Evolutionary conservation across 2,797 vertebrate genomes (phyloP).

Genomic region (Rhinatrema bivittatum): DNA sequence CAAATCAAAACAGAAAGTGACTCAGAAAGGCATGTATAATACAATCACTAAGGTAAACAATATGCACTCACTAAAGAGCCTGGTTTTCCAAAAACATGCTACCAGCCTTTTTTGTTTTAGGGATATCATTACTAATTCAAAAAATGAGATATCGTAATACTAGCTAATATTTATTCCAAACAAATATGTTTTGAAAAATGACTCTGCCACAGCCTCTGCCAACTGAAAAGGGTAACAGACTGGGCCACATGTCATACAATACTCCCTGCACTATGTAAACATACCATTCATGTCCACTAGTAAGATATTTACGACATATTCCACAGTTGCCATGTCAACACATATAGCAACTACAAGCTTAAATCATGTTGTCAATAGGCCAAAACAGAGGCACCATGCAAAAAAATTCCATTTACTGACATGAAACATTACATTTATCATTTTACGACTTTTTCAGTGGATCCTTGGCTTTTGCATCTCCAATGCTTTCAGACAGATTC

Average conservation of each 20-base stretch:
- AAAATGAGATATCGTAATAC: too few species aligned
- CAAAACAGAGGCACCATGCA: slow-evolving; percentile 32
- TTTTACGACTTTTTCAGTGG: slow-evolving; percentile 17
- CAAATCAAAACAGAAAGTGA: too few species aligned
- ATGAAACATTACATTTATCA: slow-evolving; percentile 39
- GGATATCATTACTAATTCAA: too few species aligned
- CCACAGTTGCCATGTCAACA: slow-evolving; percentile 63
- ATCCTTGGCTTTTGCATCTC: slow-evolving; percentile 16
- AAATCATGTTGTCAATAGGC: slow-evolving; percentile 54
- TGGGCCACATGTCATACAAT: slow-evolving; percentile 51
- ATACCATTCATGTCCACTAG: slow-evolving; percentile 50
- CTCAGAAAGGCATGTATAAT: too few species aligned
- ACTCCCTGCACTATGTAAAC: slow-evolving; percentile 48
- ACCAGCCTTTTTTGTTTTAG: too few species aligned
- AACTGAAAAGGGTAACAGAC: slow-evolving; percentile 32
- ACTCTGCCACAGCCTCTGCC: slow-evolving; percentile 23
- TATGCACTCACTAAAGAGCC: too few species aligned
- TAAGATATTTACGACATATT: slow-evolving; percentile 61
- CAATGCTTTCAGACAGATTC: slow-evolving; percentile 7
- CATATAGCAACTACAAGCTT: slow-evolving; percentile 29
- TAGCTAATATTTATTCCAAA: too few species aligned
- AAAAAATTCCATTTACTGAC: slow-evolving; percentile 40
- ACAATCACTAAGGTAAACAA: too few species aligned
- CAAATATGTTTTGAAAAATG: slow-evolving; percentile 17
- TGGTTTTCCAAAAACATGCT: too few species aligned